These are phyloP conservation scores for Dasysyrphus tricinctus DNA, from an alignment of 2,888 invertebrate genomes.

Conservation along the genomic window DNA sequence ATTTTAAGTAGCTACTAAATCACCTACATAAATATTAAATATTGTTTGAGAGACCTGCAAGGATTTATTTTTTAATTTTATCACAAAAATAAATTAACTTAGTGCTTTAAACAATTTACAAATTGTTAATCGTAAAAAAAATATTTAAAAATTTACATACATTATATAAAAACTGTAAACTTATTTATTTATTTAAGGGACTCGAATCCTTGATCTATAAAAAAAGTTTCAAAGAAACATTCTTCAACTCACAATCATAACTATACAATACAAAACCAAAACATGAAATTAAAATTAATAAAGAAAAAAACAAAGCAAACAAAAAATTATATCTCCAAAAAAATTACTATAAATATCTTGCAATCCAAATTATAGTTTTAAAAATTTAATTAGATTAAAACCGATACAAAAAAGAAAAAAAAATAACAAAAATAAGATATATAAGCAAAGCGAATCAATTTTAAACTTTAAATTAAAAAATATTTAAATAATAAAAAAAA, in stretches of 20 bases:
- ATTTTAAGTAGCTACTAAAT: not conserved
- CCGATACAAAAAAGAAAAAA: conserved; percentile 38
- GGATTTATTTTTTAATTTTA: conserved; percentile 7
- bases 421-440: conserved; percentile 12
- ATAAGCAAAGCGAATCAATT: conserved; percentile 66
- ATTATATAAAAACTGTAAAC: conserved; percentile 22
- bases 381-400: conserved; percentile 12
- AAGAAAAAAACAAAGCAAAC: conserved; percentile 2
- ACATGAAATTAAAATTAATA: conserved; percentile 5
- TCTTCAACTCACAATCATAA: conserved; percentile 69
- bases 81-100: conserved; percentile 52
- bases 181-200: conserved; percentile 38
- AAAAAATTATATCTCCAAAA: conserved; percentile 44
- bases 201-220: conserved; percentile 40
- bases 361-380: conserved; percentile 48
- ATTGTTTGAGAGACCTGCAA: not conserved
- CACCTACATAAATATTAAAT: not conserved
- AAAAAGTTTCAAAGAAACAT: conserved; percentile 64
- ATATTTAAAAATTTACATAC: conserved; percentile 21
- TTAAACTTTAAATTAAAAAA: conserved; percentile 24
- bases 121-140: conserved; percentile 57
- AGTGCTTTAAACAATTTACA: conserved; percentile 74
- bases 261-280: conserved; percentile 51
- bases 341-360: conserved; percentile 32
- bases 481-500: conserved; percentile 28